phyloP scores from a whole-genome alignment of 2,888 invertebrate species.

The Agonopterix alstromeriana region DNA sequence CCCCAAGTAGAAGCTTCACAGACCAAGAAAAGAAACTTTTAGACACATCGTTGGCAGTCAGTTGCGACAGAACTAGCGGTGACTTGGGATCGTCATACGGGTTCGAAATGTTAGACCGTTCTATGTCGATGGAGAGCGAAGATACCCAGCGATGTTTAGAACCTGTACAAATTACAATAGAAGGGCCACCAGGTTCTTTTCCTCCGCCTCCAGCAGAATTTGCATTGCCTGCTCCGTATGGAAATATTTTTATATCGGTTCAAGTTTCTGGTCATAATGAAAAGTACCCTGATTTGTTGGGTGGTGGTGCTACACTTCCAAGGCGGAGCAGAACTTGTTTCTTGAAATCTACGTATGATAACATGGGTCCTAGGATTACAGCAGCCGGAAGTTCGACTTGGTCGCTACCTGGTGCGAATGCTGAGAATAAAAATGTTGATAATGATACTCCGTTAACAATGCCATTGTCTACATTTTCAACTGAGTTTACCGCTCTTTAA shows the following conservation, averaged over 20 bases:
- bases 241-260: slow-evolving; percentile 91
- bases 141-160: slow-evolving; percentile 65
- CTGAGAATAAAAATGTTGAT: slow-evolving; percentile 32
- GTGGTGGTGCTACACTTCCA: slow-evolving; percentile 62
- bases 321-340: slow-evolving; percentile 69
- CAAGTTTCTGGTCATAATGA: slow-evolving; percentile 83
- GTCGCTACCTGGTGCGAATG: slow-evolving; percentile 81
- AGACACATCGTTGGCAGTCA: slow-evolving; percentile 82
- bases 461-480: slow-evolving; percentile 62
- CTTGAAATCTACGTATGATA: slow-evolving; percentile 86
- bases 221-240: slow-evolving; percentile 69
- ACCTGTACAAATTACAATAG: slow-evolving; percentile 79
- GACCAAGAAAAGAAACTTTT: slow-evolving; percentile 92
- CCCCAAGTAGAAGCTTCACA: slow-evolving; percentile 82
- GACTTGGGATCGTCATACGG: slow-evolving; percentile 75
- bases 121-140: slow-evolving; percentile 69
- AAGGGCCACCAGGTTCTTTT: slow-evolving; percentile 62
- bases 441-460: slow-evolving; percentile 35
- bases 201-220: slow-evolving; percentile 69
- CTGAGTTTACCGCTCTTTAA: slow-evolving; percentile 65
- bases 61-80: slow-evolving; percentile 81
- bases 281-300: slow-evolving; percentile 88
- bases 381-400: slow-evolving; percentile 92
- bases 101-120: slow-evolving; percentile 71
- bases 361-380: slow-evolving; percentile 92